Conservation (phyloP, 2,888 invertebrate species). For the Halictus ligatus region DNA sequence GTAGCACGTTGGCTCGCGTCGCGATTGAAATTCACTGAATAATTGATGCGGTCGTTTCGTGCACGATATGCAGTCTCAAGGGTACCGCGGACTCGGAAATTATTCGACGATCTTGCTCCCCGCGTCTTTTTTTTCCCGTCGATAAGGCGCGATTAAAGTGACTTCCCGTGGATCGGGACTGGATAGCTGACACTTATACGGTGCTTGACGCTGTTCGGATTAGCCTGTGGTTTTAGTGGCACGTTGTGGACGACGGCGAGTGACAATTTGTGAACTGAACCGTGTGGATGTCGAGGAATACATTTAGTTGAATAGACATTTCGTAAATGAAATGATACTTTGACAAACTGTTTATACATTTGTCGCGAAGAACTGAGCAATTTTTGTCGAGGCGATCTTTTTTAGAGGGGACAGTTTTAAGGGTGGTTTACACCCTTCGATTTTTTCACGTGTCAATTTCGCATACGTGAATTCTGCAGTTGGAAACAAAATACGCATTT, state of each 20-base stretch:
- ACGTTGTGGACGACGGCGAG: neutral
- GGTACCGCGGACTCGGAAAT: neutral
- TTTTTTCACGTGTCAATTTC: too few species aligned
- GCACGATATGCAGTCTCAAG: constrained; percentile 18
- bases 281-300: neutral
- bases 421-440: neutral
- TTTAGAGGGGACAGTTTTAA: neutral
- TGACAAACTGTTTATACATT: neutral
- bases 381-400: neutral
- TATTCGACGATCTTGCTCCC: neutral
- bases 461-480: too few species aligned
- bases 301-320: neutral
- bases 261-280: neutral
- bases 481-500: too few species aligned
- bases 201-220: neutral
- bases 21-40: constrained; percentile 33
- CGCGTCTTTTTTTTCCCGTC: neutral
- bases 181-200: neutral
- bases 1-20: neutral
- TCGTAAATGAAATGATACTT: neutral
- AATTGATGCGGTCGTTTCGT: constrained; percentile 36
- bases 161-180: neutral
- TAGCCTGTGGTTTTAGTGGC: neutral
- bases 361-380: too few species aligned
- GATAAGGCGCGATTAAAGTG: neutral